Evolutionary conservation across 92 coral and sea anemone genomes (phyloP), one percentile per base, ranked within the genome.

Genomic region (Porites divaricata): DNA sequence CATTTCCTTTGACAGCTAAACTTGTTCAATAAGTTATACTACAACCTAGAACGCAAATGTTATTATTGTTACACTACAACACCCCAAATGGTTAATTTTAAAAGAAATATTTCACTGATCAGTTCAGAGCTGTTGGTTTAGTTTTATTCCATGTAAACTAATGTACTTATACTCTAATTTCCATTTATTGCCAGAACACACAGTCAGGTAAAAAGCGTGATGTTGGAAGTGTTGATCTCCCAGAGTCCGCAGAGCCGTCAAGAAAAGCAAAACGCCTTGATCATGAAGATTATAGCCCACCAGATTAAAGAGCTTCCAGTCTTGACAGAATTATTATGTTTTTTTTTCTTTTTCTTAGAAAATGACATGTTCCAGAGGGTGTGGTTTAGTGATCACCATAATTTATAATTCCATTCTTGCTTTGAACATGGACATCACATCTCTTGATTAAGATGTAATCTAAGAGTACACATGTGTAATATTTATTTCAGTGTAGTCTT

Each of bases 161-260:
- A 12, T 21, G 19, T 63, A n/a, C 51, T 50, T 8, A 52, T 19
- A 23, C 17, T 10, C 1, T 35, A 21, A 0, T 8, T 41, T 48
- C 72, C 19, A 6, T 81, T 11, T 22, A 14, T 15, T 71, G 76
- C 67, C 70, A 84, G 93, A 88, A 90, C 64, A 89, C 89, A 61
- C 86, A 82, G 51, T 72, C 89, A 10, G 93, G 91, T 57, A 90
- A 93, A 83, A 97, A 97, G 78, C 77, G 99, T 85, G 98, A 95
- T 48, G 85, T 95, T 65, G 87, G 90, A 15, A 89, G 91, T 23
- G 97, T 98, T 2, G 96, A 95, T 58, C 90, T 95, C 48, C 89
- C 98, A 4, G 93, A 92, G 21, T 65, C 89, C 61, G 78, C 92
- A 63, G 99, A 96, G 70, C 86, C 94, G 14, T 93, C 95, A 21